phyloP scores from a whole-genome alignment of 2,888 invertebrate species.

The Rosalia funebris region DNA sequence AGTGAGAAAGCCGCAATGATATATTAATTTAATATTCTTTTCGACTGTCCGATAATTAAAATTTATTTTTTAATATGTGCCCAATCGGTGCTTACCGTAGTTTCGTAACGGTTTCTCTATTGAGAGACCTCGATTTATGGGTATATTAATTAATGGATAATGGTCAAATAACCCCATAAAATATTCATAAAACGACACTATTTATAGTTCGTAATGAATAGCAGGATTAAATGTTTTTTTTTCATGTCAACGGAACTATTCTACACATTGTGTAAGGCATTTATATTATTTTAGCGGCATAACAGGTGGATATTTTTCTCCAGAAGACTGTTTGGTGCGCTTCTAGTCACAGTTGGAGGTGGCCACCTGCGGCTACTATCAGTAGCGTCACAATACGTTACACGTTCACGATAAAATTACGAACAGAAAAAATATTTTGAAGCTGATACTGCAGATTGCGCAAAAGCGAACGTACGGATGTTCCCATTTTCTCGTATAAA shows the following conservation, averaged over 20 bases:
- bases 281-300: not conserved
- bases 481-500: too few species aligned
- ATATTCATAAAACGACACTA: not conserved
- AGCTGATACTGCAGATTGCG: too few species aligned
- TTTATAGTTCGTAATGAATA: not conserved
- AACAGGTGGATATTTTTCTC: not conserved
- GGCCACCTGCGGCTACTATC: too few species aligned
- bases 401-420: too few species aligned
- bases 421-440: too few species aligned
- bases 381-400: too few species aligned
- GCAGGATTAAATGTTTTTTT: not conserved
- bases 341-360: too few species aligned
- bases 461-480: too few species aligned
- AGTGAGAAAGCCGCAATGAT: too few species aligned
- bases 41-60: not conserved
- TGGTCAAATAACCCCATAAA: not conserved
- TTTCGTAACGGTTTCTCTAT: not conserved
- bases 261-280: not conserved
- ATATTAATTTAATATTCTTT: not conserved
- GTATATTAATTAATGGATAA: constrained; percentile 3
- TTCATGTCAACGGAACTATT: not conserved
- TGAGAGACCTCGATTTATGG: not conserved
- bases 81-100: not conserved
- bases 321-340: too few species aligned
- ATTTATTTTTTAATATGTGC: not conserved